A percentile compares a stretch with the other conserved stretches of the same genome.
phyloP scores from a whole-genome alignment of 2,888 invertebrate genomes.

The Rhodophaea formosa region DNA sequence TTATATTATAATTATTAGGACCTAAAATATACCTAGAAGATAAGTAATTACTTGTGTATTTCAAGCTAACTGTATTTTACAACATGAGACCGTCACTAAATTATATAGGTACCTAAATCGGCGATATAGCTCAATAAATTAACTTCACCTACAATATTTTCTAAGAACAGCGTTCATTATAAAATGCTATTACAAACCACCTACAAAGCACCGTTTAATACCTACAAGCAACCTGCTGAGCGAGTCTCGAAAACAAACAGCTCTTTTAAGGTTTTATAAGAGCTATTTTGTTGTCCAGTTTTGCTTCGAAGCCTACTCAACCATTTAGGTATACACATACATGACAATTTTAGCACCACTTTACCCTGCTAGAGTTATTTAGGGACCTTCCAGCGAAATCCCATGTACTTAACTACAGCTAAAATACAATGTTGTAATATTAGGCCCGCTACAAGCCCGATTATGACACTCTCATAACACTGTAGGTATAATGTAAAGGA shows the following conservation, averaged over 20 bases:
- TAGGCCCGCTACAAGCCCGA: constrained; percentile 1
- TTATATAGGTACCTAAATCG: no score
- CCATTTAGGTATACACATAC: constrained; percentile 2
- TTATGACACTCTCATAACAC: not conserved
- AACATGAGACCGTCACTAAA: no score
- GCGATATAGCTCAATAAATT: not conserved
- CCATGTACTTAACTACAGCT: constrained; percentile 9
- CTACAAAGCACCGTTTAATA: constrained; percentile 14
- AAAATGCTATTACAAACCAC: constrained; percentile 4
- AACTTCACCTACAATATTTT: not conserved
- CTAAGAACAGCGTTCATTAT: constrained; percentile 12
- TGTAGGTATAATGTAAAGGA: constrained; percentile 1
- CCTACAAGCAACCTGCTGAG: constrained; percentile 18
- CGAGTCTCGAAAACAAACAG: constrained; percentile 21
- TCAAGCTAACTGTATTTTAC: no score
- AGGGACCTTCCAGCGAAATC: constrained; percentile 15
- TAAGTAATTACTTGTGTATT: no score
- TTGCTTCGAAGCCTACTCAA: constrained; percentile 1
- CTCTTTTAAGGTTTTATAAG: constrained; percentile 15
- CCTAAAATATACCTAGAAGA: no score
- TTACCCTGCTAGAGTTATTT: constrained; percentile 13
- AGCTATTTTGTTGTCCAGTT: no score
- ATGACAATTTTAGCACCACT: not conserved
- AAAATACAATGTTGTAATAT: constrained; percentile 14
- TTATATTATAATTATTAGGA: no score